Evolutionary conservation across 2,888 invertebrate species (phyloP).

Genomic region (Idaea biselata): DNA sequence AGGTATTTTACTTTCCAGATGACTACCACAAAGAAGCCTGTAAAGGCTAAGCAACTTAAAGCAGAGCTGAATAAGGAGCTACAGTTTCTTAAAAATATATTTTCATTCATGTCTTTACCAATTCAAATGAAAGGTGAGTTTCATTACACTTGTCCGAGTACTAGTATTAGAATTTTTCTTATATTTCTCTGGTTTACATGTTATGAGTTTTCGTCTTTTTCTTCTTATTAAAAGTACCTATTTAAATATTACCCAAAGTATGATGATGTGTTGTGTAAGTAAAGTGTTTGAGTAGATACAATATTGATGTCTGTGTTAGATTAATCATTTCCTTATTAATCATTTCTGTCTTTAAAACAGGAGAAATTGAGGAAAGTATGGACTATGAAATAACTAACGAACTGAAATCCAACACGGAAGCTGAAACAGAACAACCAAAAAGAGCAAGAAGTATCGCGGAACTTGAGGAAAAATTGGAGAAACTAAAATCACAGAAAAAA

Average conservation of each 20-base stretch:
- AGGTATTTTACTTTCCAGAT: neutral
- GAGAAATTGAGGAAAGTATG: slow-evolving; percentile 59
- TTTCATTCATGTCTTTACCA: slow-evolving; percentile 79
- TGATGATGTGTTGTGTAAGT: no score
- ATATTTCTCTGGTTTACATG: neutral
- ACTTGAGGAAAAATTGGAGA: slow-evolving; percentile 82
- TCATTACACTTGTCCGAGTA: neutral
- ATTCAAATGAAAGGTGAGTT: slow-evolving; percentile 62
- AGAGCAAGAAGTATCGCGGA: slow-evolving; percentile 83
- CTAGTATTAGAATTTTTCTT: slow-evolving; percentile 1
- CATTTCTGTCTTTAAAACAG: slow-evolving; percentile 30
- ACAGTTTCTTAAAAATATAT: slow-evolving; percentile 80
- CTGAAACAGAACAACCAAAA: slow-evolving; percentile 52
- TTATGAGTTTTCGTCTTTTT: no score
- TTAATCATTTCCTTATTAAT: no score
- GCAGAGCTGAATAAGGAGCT: slow-evolving; percentile 75
- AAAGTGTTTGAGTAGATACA: no score
- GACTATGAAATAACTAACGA: slow-evolving; percentile 60
- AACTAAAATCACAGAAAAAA: slow-evolving; percentile 82
- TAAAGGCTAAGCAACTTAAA: slow-evolving; percentile 59
- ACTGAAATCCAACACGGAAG: slow-evolving; percentile 34
- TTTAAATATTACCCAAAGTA: no score
- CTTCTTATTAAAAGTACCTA: no score
- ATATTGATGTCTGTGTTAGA: no score
- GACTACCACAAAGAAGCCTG: slow-evolving; percentile 34